A percentile compares a stretch with the other conserved stretches of the same genome.
Conservation (phyloP, 2,888 invertebrate species). For the Apantesis nais region DNA sequence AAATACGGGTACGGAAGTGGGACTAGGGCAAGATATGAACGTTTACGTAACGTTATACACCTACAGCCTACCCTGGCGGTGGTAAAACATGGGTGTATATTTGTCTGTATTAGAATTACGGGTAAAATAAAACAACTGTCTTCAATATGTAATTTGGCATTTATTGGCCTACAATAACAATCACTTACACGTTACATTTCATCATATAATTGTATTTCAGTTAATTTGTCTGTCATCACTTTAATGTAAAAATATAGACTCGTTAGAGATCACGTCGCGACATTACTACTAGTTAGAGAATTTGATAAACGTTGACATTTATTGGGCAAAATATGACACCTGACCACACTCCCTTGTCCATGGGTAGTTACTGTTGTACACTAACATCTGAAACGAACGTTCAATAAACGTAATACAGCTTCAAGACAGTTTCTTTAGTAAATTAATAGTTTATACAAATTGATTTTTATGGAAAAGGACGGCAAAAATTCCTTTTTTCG, state of each 20-base stretch:
- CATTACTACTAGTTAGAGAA: background rate
- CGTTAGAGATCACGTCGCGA: slow-evolving; percentile 8
- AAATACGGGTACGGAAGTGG: too few species aligned
- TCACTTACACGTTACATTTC: slow-evolving; percentile 36
- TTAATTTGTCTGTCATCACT: background rate
- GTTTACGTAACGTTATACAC: too few species aligned
- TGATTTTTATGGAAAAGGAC: background rate
- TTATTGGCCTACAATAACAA: slow-evolving; percentile 53
- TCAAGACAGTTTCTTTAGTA: background rate
- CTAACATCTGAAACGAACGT: background rate
- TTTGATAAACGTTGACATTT: slow-evolving; percentile 4
- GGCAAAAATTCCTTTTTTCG: background rate
- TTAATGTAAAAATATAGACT: slow-evolving; percentile 16
- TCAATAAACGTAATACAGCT: background rate
- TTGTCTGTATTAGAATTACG: background rate
- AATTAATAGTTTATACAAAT: background rate
- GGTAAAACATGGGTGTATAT: background rate
- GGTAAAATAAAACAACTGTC: slow-evolving; percentile 31
- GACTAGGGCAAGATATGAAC: too few species aligned
- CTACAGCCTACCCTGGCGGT: too few species aligned
- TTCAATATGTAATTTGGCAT: slow-evolving; percentile 59
- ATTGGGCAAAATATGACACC: background rate
- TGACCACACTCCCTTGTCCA: background rate
- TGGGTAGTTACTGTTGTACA: background rate
- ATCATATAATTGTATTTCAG: slow-evolving; percentile 12